Evolutionary conservation across 2,888 invertebrate species (phyloP), one percentile per base, ranked within the genome.

Genomic region (Meliscaeva auricollis): DNA sequence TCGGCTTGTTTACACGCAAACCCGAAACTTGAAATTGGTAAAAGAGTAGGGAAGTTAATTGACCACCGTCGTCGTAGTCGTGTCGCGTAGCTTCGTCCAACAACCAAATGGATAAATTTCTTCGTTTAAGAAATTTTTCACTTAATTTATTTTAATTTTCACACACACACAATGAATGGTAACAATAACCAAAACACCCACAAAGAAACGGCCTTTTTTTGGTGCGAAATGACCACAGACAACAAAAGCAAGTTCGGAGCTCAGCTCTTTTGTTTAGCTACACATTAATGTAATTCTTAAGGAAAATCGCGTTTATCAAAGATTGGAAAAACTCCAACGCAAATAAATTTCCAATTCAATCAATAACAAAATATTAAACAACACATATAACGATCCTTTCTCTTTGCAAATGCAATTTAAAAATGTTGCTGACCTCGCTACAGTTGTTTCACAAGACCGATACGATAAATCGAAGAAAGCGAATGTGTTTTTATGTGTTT

Each of bases 351-450:
- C n/a, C 7, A 66, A 73, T 52, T 56, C 64, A 79, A 76, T 80
- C 75, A 66, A 52, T 70, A 48, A 9, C 13, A 6, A 26, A 62
- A 80, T 60, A 64, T 80, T 80, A 62, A 56, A 32, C 72, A 80
- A 46, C 75, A 70, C 66, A 75, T 75, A 64, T 38, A 52, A 60
- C 69, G 17, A 52, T 81, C 85, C 85, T 85, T 85, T 85, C 85
- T 81, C 85, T 85, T 85, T 81, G 84, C 52, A 50, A 64, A 46
- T 76, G 80, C 77, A 77, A 81, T 73, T 77, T 69, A 41, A 74
- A 70, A 77, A 87, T 70, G 85, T 44, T 54, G 81, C 77, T 87
- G 82, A 87, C 87, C 87, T 87, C 87, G 87, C 87, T 87, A 77
- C 62, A 70, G 82, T 82, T 85, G 82, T 82, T 85, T 85, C 85